Conservation (phyloP, 1,140 invertebrate genomes). For the Temnothorax curvispinosus region DNA sequence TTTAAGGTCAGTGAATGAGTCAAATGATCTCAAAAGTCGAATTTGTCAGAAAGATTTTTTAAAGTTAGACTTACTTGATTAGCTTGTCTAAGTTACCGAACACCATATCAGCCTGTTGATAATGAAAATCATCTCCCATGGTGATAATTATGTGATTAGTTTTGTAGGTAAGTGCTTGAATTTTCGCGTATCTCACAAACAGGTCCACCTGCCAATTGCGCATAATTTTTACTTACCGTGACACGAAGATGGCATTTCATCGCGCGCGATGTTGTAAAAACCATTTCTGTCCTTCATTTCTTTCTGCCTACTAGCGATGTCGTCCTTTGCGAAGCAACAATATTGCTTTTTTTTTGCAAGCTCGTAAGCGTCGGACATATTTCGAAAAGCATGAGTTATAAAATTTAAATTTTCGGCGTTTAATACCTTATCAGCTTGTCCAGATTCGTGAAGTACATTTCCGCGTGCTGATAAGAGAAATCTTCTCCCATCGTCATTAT, state of each 20-base stretch:
- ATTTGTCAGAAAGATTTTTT: neutral
- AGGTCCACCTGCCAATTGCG: slow-evolving; percentile 65
- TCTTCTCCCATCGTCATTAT: slow-evolving; percentile 97
- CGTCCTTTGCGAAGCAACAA: slow-evolving; percentile 5
- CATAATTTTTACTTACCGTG: slow-evolving; percentile 64
- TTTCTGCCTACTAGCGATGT: neutral
- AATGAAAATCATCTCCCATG: slow-evolving; percentile 97
- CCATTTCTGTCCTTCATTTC: slow-evolving; percentile 21
- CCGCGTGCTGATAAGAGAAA: slow-evolving; percentile 95
- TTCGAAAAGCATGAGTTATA: neutral
- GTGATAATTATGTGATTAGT: slow-evolving; percentile 93
- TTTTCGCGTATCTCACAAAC: slow-evolving; percentile 69
- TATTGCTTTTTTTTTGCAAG: neutral
- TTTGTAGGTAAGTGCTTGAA: slow-evolving; percentile 86
- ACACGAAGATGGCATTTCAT: neutral
- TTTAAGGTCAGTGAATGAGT: neutral
- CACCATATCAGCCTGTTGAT: slow-evolving; percentile 93
- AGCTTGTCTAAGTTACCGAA: slow-evolving; percentile 95
- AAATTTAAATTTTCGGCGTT: neutral
- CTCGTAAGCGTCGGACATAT: slow-evolving; percentile 17
- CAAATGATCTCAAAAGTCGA: neutral
- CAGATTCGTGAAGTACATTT: slow-evolving; percentile 94
- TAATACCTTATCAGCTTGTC: slow-evolving; percentile 94
- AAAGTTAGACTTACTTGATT: slow-evolving; percentile 88
- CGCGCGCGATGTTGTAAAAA: neutral